Evolutionary conservation across 2,888 invertebrate genomes (phyloP), one percentile per base, ranked within the genome.

Genomic region (Heliconius erato): DNA sequence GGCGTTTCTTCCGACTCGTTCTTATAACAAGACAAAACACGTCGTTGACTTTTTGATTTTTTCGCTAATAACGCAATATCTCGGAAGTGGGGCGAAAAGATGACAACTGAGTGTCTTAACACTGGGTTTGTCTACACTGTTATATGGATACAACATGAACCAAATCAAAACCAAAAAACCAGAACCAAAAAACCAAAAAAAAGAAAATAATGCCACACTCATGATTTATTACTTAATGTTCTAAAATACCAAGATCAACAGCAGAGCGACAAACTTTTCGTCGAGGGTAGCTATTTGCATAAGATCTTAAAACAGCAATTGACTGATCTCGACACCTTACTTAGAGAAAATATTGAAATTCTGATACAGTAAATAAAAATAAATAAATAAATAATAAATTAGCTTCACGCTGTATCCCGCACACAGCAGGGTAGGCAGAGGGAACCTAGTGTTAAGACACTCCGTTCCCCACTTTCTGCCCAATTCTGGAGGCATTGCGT

Each of bases 221-320:
- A 86, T 32, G 74, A 54, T 79, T 84, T 40, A 49, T n/a, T 54
- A 74, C 67, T 28, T 77, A 49, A 74, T 12, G n/a, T 69, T 81
- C 40, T 76, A 63, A 85, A 88, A 89, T 91, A 88, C 90, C 87
- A 85, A 83, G 86, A 85, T 87, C 88, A 86, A 87, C 88, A 88
- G 88, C 87, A 89, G 88, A 88, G 87, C 90, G 91, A 91, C 91
- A 92, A 92, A 92, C 91, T 92, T 89, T 88, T 89, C 90, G 90
- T 86, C 87, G 88, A 88, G 85, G 89, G 86, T 88, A 89, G 90
- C 85, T 91, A 93, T 94, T 93, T 93, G 91, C 93, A 92, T 92
- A 93, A 93, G 93, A 93, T 92, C 93, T 94, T 93, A 93, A 92
- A 93, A 92, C 92, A 92, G 91, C 93, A 92, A 93, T 92, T 91